These are phyloP conservation scores for Eilema griseolum DNA, from an alignment of 2,888 invertebrate species.

Conservation along the genomic window DNA sequence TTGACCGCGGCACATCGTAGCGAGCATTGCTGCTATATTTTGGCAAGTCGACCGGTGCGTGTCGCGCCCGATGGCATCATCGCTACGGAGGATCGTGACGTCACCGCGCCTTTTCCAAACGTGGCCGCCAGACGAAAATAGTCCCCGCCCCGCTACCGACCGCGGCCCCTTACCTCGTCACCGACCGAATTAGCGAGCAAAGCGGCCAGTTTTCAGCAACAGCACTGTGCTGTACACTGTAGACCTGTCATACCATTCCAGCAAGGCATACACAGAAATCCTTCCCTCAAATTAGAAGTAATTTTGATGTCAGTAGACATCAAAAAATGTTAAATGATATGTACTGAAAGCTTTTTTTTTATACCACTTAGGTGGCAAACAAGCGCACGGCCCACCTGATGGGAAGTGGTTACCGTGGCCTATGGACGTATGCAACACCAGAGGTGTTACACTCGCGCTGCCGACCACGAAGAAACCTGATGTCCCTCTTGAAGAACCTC, in stretches of 20 bases:
- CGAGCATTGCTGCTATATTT: constrained; percentile 80
- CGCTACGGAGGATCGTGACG: constrained; percentile 84
- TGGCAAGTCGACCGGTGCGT: constrained; percentile 82
- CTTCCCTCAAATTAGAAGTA: too few species aligned
- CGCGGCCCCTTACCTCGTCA: constrained; percentile 79
- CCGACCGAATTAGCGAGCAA: constrained; percentile 82
- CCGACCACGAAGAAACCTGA: too few species aligned
- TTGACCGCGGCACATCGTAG: constrained; percentile 72
- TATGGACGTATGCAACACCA: too few species aligned
- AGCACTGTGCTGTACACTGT: constrained; percentile 38
- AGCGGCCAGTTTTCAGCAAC: constrained; percentile 61
- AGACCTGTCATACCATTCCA: constrained; percentile 41
- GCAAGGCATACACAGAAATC: constrained; percentile 39
- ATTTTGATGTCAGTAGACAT: too few species aligned
- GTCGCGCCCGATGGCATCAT: constrained; percentile 85
- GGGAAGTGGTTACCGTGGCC: too few species aligned
- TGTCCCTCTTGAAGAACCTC: too few species aligned
- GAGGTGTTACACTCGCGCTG: too few species aligned
- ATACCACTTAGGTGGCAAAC: too few species aligned
- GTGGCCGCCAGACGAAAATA: constrained; percentile 87
- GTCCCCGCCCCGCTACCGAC: constrained; percentile 79
- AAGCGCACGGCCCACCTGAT: too few species aligned
- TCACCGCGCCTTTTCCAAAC: constrained; percentile 86
- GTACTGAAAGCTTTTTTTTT: too few species aligned
- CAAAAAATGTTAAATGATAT: too few species aligned